Evolutionary conservation across 2,113 vertebrate genomes (phyloP).

Genomic region (Myrmecobius fasciatus): DNA sequence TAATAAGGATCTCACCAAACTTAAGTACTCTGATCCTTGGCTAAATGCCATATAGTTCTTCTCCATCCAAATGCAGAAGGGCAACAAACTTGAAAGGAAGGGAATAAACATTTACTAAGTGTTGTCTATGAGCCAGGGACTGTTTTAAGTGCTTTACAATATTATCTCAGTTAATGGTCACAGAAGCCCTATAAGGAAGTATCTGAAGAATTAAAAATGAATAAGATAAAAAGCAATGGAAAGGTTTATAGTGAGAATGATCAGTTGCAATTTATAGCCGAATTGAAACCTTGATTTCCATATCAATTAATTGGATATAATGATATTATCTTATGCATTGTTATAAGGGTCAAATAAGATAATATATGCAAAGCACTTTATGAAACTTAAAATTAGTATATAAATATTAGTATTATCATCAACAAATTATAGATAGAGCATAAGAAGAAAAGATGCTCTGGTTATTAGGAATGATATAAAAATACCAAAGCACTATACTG

Average conservation of each 20-base stretch:
- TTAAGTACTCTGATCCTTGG: not conserved
- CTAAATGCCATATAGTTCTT: not conserved
- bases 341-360: not conserved
- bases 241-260: not conserved
- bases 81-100: not conserved
- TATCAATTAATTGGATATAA: too few species aligned
- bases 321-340: too few species aligned
- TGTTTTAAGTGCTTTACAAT: not conserved
- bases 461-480: not conserved
- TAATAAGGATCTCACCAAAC: not conserved
- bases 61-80: not conserved
- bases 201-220: not conserved
- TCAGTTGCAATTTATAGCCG: not conserved
- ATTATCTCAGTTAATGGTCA: not conserved
- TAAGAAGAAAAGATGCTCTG: not conserved
- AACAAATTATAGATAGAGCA: not conserved
- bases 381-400: not conserved
- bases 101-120: not conserved
- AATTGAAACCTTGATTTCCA: not conserved
- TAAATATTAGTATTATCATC: not conserved
- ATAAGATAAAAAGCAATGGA: not conserved
- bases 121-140: not conserved
- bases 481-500: not conserved
- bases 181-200: not conserved
- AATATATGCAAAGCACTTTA: not conserved